Conservation (phyloP, 2,888 invertebrate species). For the Agriopis marginaria region DNA sequence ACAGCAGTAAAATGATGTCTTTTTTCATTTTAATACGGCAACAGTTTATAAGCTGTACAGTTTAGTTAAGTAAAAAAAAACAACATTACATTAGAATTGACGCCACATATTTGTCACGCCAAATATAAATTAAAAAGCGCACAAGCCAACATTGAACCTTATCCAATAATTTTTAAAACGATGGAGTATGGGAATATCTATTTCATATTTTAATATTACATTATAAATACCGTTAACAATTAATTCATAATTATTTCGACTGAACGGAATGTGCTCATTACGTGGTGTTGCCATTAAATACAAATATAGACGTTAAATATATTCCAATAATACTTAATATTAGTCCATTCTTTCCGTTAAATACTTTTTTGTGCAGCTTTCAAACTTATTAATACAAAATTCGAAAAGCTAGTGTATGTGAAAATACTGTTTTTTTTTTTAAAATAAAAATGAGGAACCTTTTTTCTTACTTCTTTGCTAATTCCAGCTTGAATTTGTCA, state of each 20-base stretch:
- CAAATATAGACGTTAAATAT: conserved; percentile 64
- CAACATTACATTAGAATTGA: neutral
- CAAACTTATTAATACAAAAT: conserved; percentile 65
- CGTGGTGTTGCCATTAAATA: conserved; percentile 71
- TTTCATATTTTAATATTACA: conserved; percentile 61
- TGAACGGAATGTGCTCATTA: conserved; percentile 83
- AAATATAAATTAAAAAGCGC: conserved; percentile 40
- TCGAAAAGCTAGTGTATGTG: conserved; percentile 45
- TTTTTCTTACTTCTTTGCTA: too few relatives aligned
- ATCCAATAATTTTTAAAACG: conserved; percentile 35
- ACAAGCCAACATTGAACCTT: conserved; percentile 55
- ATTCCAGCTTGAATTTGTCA: neutral
- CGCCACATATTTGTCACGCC: conserved; percentile 27
- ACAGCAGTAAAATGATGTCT: neutral
- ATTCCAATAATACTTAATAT: conserved; percentile 68
- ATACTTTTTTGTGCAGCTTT: conserved; percentile 73
- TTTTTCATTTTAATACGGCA: too few relatives aligned
- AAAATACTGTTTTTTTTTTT: conserved; percentile 38
- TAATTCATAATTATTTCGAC: conserved; percentile 63
- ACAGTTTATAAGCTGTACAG: too few relatives aligned
- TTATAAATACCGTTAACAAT: conserved; percentile 62
- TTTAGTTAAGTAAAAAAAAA: neutral
- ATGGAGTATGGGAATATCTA: conserved; percentile 60
- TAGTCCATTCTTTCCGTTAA: conserved; percentile 64
- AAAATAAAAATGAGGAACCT: neutral